Percentiles rank a stretch among this genome's conserved stretches.
These are phyloP conservation scores for Epinotia ramella DNA, from an alignment of 2,888 invertebrate genomes.

Conservation along the genomic window DNA sequence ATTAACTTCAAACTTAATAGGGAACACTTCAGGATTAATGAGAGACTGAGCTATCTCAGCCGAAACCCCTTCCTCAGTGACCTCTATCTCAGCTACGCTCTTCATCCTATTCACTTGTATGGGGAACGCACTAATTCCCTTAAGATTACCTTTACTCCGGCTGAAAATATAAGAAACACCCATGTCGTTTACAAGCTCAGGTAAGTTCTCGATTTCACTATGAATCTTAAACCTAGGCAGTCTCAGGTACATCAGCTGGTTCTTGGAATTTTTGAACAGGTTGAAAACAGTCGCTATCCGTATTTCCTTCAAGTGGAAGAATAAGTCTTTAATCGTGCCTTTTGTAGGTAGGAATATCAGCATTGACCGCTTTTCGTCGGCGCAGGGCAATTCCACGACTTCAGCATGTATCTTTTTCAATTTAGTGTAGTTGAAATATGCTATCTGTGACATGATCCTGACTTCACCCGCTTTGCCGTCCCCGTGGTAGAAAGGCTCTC, in stretches of 20 bases:
- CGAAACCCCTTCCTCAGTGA: conserved; percentile 63
- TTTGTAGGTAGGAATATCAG: conserved; percentile 63
- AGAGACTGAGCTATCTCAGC: conserved; percentile 55
- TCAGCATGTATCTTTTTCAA: conserved; percentile 58
- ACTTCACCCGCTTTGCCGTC: conserved; percentile 57
- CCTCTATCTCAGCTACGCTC: conserved; percentile 63
- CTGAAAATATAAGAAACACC: conserved; percentile 69
- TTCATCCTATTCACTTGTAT: conserved; percentile 66
- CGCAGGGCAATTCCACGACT: conserved; percentile 65
- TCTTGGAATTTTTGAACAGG: conserved; percentile 53
- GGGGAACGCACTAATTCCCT: conserved; percentile 62
- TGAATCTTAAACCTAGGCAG: conserved; percentile 66
- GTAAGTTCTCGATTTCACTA: conserved; percentile 62
- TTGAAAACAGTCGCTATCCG: conserved; percentile 64
- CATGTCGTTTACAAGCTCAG: conserved; percentile 70
- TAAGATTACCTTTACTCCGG: conserved; percentile 61
- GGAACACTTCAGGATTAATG: conserved; percentile 47
- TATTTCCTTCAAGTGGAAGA: conserved; percentile 59
- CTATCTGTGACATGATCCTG: conserved; percentile 68
- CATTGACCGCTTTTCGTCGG: conserved; percentile 59
- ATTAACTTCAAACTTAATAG: conserved; percentile 60
- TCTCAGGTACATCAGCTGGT: conserved; percentile 60
- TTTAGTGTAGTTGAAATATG: conserved; percentile 60
- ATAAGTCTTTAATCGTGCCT: conserved; percentile 59
- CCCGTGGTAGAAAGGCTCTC: conserved; percentile 57